phyloP scores from a whole-genome alignment of 2,797 vertebrate species.

The Sebastiscus albofasciatus region DNA sequence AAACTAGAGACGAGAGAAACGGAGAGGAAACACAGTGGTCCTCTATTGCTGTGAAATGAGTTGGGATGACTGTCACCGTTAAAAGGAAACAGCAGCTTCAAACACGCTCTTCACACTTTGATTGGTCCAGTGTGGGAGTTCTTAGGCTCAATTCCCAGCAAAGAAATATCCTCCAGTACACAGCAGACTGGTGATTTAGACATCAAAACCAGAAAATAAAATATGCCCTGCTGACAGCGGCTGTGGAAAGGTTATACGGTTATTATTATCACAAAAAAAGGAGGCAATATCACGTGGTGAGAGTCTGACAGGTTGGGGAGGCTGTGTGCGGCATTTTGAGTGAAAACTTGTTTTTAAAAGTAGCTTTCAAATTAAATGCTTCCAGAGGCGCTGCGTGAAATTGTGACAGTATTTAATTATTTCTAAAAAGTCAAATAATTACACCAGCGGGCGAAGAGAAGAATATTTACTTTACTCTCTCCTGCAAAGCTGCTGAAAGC shows the following conservation, averaged over 20 bases:
- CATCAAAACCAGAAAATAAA: constrained; percentile 59
- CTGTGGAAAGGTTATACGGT: constrained; percentile 26
- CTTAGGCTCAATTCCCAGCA: constrained; percentile 54
- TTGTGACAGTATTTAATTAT: constrained; percentile 22
- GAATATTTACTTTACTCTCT: constrained; percentile 18
- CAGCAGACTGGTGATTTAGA: constrained; percentile 55
- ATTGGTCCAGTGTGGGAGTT: constrained; percentile 65
- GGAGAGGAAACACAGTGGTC: constrained; percentile 20
- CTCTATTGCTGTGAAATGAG: constrained; percentile 60
- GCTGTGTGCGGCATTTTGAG: constrained; percentile 15
- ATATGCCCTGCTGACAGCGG: constrained; percentile 23
- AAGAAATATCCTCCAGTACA: constrained; percentile 33
- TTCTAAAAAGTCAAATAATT: constrained; percentile 30
- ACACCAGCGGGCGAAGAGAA: constrained; percentile 14
- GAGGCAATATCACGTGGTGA: constrained; percentile 1
- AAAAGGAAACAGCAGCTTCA: constrained; percentile 52
- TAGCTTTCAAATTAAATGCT: constrained; percentile 26
- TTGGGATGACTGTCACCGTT: constrained; percentile 42
- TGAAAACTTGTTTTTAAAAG: constrained; percentile 22
- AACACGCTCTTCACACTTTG: constrained; percentile 68
- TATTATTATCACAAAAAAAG: constrained; percentile 31
- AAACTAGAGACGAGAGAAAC: constrained; percentile 3
- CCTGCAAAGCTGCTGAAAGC: constrained; percentile 25
- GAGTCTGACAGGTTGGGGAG: not conserved
- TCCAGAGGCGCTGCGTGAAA: constrained; percentile 2